phyloP scores from a whole-genome alignment of 1,140 invertebrate genomes.

The Drosophila pectinifera region DNA sequence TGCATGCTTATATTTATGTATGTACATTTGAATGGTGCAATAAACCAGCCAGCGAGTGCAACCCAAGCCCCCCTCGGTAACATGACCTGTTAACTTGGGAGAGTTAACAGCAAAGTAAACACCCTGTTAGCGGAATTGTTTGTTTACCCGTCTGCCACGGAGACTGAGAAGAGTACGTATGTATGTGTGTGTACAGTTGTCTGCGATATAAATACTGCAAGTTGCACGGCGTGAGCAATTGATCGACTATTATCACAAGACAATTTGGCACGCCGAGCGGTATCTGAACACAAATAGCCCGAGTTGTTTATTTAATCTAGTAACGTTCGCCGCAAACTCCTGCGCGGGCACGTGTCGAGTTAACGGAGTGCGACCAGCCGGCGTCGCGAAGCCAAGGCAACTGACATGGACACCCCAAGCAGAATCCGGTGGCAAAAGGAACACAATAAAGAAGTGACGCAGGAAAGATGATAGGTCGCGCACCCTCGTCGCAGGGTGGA shows the following conservation, averaged over 20 bases:
- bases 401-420: conserved; percentile 39
- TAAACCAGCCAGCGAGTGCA: neutral
- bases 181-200: conserved; percentile 22
- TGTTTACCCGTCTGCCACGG: conserved; percentile 38
- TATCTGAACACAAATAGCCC: conserved; percentile 23
- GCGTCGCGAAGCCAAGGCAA: conserved; percentile 14
- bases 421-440: neutral
- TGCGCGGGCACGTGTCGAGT: conserved; percentile 29
- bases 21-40: conserved; percentile 9
- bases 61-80: neutral
- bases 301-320: conserved; percentile 28
- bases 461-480: conserved; percentile 24
- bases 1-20: neutral
- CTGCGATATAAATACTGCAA: conserved; percentile 36
- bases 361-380: conserved; percentile 23
- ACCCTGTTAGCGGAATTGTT: conserved; percentile 4
- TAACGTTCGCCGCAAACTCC: neutral
- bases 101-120: conserved; percentile 8
- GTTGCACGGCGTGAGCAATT: conserved; percentile 27
- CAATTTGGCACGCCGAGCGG: conserved; percentile 33
- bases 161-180: neutral
- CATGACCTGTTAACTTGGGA: neutral
- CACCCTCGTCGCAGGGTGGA: conserved; percentile 12
- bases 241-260: conserved; percentile 45
- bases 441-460: conserved; percentile 12